phyloP scores from a whole-genome alignment of 2,888 invertebrate species.

The Druceiella hillmani region DNA sequence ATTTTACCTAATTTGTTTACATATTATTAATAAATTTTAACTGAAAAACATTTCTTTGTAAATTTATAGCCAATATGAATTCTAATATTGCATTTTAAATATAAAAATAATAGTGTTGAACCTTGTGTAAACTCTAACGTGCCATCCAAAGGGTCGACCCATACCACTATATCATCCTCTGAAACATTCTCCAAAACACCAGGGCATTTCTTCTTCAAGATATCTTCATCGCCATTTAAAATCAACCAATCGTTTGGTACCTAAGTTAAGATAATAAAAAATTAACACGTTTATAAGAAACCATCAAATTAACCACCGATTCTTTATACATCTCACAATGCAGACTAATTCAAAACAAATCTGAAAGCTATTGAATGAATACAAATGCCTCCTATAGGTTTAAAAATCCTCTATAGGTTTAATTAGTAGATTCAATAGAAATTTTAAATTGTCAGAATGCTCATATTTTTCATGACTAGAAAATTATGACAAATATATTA shows the following conservation, averaged over 20 bases:
- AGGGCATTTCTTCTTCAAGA: constrained; percentile 62
- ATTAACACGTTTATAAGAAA: not conserved
- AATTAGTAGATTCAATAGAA: no score
- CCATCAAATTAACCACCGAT: not conserved
- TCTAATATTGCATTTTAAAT: not conserved
- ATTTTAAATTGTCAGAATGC: no score
- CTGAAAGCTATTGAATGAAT: no score
- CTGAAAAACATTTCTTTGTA: not conserved
- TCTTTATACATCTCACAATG: no score
- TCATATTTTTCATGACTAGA: no score
- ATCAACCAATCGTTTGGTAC: constrained; percentile 73
- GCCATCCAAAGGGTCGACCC: constrained; percentile 99
- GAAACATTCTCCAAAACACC: constrained; percentile 54
- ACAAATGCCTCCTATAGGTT: no score
- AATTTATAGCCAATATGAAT: not conserved
- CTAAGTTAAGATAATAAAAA: constrained; percentile 30
- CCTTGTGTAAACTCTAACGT: constrained; percentile 97
- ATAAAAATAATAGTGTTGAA: constrained; percentile 28
- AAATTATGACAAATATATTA: no score
- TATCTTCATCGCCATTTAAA: constrained; percentile 62
- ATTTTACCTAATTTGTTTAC: no score
- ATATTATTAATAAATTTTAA: not conserved
- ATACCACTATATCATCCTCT: constrained; percentile 85
- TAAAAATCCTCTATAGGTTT: no score
- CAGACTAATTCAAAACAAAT: no score